Conservation (phyloP, 2,113 vertebrate species). For the Corythoichthys haematopterus region DNA sequence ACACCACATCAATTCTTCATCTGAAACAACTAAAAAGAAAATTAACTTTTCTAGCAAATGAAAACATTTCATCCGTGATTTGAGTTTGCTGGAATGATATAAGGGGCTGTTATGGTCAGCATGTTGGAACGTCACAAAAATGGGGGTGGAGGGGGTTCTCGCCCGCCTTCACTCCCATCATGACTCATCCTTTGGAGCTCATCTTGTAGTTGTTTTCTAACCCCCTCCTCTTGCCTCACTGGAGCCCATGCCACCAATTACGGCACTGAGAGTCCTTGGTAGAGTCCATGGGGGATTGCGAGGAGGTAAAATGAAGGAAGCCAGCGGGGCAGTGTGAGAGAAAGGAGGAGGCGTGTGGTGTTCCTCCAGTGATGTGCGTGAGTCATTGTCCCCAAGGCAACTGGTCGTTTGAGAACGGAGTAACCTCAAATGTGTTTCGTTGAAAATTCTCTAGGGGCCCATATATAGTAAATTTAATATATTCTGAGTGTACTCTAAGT, state of each 20-base stretch:
- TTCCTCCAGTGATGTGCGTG: constrained; percentile 43
- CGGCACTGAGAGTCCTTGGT: constrained; percentile 8
- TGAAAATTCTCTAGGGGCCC: too few species aligned
- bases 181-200: constrained; percentile 48
- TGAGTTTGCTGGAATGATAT: constrained; percentile 8
- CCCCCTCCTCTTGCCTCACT: neutral
- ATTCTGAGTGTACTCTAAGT: too few species aligned
- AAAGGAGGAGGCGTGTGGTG: constrained; percentile 3
- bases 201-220: constrained; percentile 30
- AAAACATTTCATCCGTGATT: constrained; percentile 11
- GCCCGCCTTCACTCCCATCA: neutral
- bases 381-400: constrained; percentile 51
- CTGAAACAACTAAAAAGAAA: neutral
- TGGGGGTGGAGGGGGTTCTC: neutral
- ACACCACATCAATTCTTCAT: too few species aligned
- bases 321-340: constrained; percentile 13
- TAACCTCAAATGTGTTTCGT: neutral
- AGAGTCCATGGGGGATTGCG: constrained; percentile 20
- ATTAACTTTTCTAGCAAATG: constrained; percentile 7
- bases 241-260: constrained; percentile 39
- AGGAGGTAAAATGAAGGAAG: constrained; percentile 25
- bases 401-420: constrained; percentile 52
- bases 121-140: constrained; percentile 20
- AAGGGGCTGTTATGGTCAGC: constrained; percentile 10
- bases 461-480: too few species aligned